These are phyloP conservation scores for Macroramphosus scolopax DNA, from an alignment of 2,797 vertebrate species.

Conservation along the genomic window DNA sequence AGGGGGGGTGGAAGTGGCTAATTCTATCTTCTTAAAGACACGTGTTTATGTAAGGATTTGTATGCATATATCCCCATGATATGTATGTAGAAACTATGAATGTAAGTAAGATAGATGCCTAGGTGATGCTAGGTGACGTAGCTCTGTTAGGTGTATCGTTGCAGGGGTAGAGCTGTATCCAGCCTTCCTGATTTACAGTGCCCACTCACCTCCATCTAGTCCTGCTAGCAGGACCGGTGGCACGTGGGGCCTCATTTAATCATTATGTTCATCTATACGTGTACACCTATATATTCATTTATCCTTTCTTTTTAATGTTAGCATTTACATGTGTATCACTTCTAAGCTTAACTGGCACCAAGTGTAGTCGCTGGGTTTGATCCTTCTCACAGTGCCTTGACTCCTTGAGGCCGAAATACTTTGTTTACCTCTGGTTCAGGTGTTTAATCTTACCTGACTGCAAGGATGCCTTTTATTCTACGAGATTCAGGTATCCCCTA, in stretches of 20 bases:
- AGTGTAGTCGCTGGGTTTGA: slow-evolving; percentile 58
- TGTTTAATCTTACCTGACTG: slow-evolving; percentile 39
- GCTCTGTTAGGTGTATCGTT: slow-evolving; percentile 58
- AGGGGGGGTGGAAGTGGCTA: slow-evolving; percentile 36
- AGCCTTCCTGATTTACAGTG: slow-evolving; percentile 45
- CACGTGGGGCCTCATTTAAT: slow-evolving; percentile 57
- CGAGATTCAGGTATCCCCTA: slow-evolving; percentile 46
- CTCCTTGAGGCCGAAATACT: slow-evolving; percentile 36
- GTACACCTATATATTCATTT: slow-evolving; percentile 64
- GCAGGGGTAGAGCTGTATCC: slow-evolving; percentile 42
- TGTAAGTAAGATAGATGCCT: slow-evolving; percentile 63
- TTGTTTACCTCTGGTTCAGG: slow-evolving; percentile 58
- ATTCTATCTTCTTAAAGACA: slow-evolving; percentile 44
- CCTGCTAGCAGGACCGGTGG: slow-evolving; percentile 12
- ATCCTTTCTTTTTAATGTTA: slow-evolving; percentile 61
- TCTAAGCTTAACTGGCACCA: slow-evolving; percentile 57
- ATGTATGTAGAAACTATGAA: slow-evolving; percentile 66
- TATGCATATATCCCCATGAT: slow-evolving; percentile 57
- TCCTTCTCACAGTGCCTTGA: slow-evolving; percentile 69
- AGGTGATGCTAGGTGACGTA: slow-evolving; percentile 59
- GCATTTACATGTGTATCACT: slow-evolving; percentile 61
- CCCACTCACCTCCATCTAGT: slow-evolving; percentile 28
- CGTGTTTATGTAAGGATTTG: slow-evolving; percentile 45
- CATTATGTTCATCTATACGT: slow-evolving; percentile 62
- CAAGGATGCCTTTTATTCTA: slow-evolving; percentile 51